Base-by-base conservation (phyloP, 1,140 invertebrate species). In the Megalonaias nervosa region DNA sequence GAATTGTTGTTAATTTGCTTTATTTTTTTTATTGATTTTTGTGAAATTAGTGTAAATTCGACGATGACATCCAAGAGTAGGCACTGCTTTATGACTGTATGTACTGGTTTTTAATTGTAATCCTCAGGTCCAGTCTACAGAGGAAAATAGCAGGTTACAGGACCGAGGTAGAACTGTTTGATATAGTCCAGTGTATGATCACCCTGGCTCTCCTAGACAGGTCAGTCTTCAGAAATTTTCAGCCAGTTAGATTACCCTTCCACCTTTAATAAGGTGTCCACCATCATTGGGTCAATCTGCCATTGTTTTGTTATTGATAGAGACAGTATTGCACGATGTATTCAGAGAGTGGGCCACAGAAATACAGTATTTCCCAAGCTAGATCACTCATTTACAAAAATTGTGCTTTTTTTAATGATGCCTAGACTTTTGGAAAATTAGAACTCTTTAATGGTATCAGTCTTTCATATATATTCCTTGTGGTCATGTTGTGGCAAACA, bases 91-190 rank as follows among this genome's bases (percentile, higher is more conserved):
- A 21, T 19, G 60, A 61, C 21, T 21, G 2, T 19, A 61, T n/a
- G 12, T 17, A 17, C 16, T 61, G 16, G n/a, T 61, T 17, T 61
- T 17, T 26, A n/a, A 61, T n/a, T 23, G 21, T 61, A 19, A 61
- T 61, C 21, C 17, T 13, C 79, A 89, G 88, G 70, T 81, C 83
- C 2, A 81, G 85, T 62, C 82, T 86, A 31, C 88, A 89, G 67
- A 84, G 80, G 64, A 84, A 83, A 71, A 85, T 88, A 55, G 83
- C 86, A 12, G 69, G 78, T 31, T 81, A 85, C 62, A 83, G 86
- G 66, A 84, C 84, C 31, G 77, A 84, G 69, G 82, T 82, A 38
- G 85, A 89, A 67, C 76, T 89, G 23, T 88, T 87, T 85, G 87
- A 88, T 61, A 85, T 84, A 62, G 80, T 85, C 14, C 84, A 86